phyloP scores from a whole-genome alignment of 2,888 invertebrate genomes.

The Leuctra nigra region DNA sequence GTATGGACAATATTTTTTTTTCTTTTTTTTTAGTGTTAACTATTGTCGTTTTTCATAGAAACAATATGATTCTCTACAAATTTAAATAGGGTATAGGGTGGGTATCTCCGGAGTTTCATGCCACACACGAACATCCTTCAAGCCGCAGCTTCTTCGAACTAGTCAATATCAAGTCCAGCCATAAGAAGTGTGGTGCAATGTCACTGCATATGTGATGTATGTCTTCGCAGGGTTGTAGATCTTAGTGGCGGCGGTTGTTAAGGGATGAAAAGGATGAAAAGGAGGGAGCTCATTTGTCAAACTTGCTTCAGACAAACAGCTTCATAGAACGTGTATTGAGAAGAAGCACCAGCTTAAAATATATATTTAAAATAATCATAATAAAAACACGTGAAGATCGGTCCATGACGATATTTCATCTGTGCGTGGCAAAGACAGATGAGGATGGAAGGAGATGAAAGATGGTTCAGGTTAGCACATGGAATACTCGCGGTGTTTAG shows the following conservation, averaged over 20 bases:
- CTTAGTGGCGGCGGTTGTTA: not conserved
- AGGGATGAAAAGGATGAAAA: conserved; percentile 5
- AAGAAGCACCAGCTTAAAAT: conserved; percentile 17
- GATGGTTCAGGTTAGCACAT: too few relatives aligned
- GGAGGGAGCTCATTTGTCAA: conserved; percentile 13
- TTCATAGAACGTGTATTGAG: conserved; percentile 14
- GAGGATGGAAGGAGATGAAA: not conserved
- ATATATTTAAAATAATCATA: conserved; percentile 19
- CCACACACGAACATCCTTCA: too few relatives aligned
- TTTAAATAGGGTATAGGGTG: too few relatives aligned
- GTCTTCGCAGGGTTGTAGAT: conserved; percentile 10
- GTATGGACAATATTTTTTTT: too few relatives aligned
- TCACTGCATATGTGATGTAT: not conserved
- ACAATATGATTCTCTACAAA: too few relatives aligned
- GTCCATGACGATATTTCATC: conserved; percentile 5
- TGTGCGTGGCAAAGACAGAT: conserved; percentile 2
- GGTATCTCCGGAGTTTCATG: too few relatives aligned
- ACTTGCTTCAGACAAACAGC: conserved; percentile 8
- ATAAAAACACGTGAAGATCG: conserved; percentile 1
- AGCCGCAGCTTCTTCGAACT: too few relatives aligned
- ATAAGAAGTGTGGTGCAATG: too few relatives aligned
- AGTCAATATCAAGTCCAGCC: too few relatives aligned
- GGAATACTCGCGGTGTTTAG: too few relatives aligned
- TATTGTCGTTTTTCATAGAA: too few relatives aligned
- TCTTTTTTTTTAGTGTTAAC: too few relatives aligned